phyloP scores from a whole-genome alignment of 2,113 vertebrate genomes.

The Tyrannus savana region DNA sequence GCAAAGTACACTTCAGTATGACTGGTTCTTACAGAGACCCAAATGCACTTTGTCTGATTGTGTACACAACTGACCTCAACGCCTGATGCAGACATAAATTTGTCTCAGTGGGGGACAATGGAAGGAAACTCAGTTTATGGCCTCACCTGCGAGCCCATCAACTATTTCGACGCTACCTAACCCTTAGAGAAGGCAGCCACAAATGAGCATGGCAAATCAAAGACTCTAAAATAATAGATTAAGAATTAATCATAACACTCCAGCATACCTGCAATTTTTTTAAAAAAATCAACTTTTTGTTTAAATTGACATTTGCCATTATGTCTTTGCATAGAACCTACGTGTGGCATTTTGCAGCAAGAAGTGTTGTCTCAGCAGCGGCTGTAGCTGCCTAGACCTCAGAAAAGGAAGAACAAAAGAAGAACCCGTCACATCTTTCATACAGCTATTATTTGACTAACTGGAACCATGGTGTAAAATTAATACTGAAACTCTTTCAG shows the following conservation, averaged over 20 bases:
- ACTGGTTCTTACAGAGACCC: not conserved
- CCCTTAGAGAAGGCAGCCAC: not conserved
- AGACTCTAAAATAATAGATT: not conserved
- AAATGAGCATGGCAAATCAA: not conserved
- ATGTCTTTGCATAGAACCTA: not conserved
- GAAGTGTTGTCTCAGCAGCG: not conserved
- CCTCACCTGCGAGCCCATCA: not conserved
- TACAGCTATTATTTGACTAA: not conserved
- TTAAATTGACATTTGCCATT: not conserved
- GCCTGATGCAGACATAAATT: not conserved
- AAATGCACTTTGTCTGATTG: not conserved
- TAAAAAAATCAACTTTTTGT: not conserved
- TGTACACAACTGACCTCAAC: not conserved
- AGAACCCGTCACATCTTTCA: not conserved
- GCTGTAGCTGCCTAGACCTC: not conserved
- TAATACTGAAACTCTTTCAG: not conserved
- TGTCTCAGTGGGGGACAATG: not conserved
- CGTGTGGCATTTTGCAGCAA: not conserved
- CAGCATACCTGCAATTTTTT: not conserved
- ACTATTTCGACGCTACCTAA: not conserved
- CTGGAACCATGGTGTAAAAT: not conserved
- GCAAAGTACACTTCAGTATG: not conserved
- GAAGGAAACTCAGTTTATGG: not conserved
- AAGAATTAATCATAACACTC: not conserved
- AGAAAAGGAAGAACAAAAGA: not conserved